Conservation (phyloP, 2,113 vertebrate species). For the Gobiocypris rarus region DNA sequence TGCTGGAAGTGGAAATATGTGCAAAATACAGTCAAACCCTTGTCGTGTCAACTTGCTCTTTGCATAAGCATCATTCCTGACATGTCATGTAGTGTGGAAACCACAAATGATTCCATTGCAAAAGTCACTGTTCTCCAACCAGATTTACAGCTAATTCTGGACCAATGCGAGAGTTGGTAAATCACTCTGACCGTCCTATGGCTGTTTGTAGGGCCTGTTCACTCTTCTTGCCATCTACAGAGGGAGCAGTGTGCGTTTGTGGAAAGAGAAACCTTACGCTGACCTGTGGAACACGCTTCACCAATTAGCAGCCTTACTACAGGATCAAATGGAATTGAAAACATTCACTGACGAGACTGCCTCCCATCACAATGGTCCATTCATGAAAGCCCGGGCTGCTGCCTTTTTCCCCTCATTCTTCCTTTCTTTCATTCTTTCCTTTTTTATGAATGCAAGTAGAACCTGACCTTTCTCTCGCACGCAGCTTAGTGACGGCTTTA, state of each 20-base stretch:
- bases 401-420: conserved; percentile 60
- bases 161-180: conserved; percentile 52
- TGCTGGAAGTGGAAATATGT: background rate
- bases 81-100: background rate
- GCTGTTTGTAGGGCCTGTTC: conserved; percentile 64
- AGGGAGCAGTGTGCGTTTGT: conserved; percentile 74
- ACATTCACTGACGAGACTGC: conserved; percentile 75
- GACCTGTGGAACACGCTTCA: conserved; percentile 80
- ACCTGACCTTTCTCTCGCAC: conserved; percentile 61
- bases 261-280: conserved; percentile 77
- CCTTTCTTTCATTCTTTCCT: conserved; percentile 36
- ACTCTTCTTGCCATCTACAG: conserved; percentile 70
- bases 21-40: conserved; percentile 28
- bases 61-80: background rate
- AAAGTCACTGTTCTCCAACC: background rate
- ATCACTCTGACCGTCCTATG: conserved; percentile 56
- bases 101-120: conserved; percentile 13
- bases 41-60: background rate
- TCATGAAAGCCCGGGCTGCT: conserved; percentile 70
- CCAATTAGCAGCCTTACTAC: conserved; percentile 78
- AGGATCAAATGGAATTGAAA: conserved; percentile 84
- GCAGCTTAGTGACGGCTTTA: conserved; percentile 60
- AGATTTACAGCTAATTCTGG: conserved; percentile 1
- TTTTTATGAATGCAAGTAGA: conserved; percentile 67
- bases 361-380: conserved; percentile 80